Conservation (phyloP, 2,113 vertebrate genomes). For the Plecotus auritus region DNA sequence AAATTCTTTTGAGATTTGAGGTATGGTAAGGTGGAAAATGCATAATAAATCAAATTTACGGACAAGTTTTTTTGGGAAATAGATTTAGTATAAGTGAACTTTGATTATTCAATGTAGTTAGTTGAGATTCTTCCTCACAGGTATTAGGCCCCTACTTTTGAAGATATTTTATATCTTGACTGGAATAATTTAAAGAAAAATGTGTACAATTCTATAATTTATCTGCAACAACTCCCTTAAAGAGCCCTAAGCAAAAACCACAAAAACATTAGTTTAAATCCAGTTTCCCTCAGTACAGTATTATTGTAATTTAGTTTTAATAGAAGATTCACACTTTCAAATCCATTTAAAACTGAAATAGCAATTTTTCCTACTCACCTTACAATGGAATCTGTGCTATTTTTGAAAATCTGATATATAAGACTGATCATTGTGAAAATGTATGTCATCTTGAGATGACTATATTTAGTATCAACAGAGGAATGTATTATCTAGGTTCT, state of each 20-base stretch:
- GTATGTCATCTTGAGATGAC: slow-evolving; percentile 66
- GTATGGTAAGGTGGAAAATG: not conserved
- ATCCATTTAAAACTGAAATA: slow-evolving; percentile 11
- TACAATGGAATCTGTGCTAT: slow-evolving; percentile 67
- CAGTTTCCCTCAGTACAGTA: not conserved
- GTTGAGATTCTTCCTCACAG: not conserved
- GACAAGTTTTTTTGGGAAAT: not conserved
- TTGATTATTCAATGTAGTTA: not conserved
- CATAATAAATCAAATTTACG: not conserved
- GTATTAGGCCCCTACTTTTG: not conserved
- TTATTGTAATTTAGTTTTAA: slow-evolving; percentile 16
- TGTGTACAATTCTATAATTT: not conserved
- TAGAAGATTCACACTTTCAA: slow-evolving; percentile 1
- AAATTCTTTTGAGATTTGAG: not conserved
- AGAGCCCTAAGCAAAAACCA: not conserved
- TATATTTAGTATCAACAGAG: slow-evolving; percentile 68
- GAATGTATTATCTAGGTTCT: slow-evolving; percentile 59
- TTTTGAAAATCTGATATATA: slow-evolving; percentile 59
- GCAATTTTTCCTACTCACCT: slow-evolving; percentile 36
- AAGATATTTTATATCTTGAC: not conserved
- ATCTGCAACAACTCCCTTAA: not conserved
- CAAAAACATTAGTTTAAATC: not conserved
- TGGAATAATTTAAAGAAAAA: slow-evolving; percentile 20
- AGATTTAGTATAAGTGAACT: not conserved
- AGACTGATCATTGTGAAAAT: slow-evolving; percentile 66